phyloP scores from a whole-genome alignment of 1,140 invertebrate genomes.

The Philotrypesis tridentata region DNA sequence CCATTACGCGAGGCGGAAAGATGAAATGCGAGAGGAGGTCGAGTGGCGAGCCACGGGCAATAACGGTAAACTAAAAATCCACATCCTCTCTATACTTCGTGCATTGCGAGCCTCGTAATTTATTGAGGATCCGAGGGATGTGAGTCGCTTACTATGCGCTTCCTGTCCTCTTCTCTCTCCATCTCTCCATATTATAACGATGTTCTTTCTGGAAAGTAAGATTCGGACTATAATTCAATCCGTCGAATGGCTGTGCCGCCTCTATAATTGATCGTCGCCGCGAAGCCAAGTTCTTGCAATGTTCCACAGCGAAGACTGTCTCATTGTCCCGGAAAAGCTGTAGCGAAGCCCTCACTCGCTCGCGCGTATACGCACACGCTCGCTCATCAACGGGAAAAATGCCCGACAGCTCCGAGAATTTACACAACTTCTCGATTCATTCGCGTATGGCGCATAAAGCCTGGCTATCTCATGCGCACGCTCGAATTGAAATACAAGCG shows the following conservation, averaged over 20 bases:
- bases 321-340: slow-evolving; percentile 69
- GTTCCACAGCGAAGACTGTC: slow-evolving; percentile 41
- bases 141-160: slow-evolving; percentile 7
- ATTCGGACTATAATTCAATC: background rate
- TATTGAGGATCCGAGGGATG: slow-evolving; percentile 7
- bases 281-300: too few relatives aligned
- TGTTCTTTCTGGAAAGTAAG: background rate
- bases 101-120: slow-evolving; percentile 26
- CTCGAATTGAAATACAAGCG: background rate
- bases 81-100: background rate
- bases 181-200: background rate
- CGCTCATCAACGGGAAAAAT: slow-evolving; percentile 3
- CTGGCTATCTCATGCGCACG: background rate
- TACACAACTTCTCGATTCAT: background rate
- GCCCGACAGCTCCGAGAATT: background rate
- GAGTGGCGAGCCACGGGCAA: slow-evolving; percentile 19
- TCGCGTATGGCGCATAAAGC: background rate
- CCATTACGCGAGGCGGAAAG: slow-evolving; percentile 49
- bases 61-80: slow-evolving; percentile 35
- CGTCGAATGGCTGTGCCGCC: background rate
- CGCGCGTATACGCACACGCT: background rate
- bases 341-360: background rate
- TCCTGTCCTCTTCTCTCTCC: background rate
- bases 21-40: slow-evolving; percentile 39
- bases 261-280: background rate